Base-by-base conservation (phyloP, 2,113 vertebrate genomes). In the Ciconia boyciana region DNA sequence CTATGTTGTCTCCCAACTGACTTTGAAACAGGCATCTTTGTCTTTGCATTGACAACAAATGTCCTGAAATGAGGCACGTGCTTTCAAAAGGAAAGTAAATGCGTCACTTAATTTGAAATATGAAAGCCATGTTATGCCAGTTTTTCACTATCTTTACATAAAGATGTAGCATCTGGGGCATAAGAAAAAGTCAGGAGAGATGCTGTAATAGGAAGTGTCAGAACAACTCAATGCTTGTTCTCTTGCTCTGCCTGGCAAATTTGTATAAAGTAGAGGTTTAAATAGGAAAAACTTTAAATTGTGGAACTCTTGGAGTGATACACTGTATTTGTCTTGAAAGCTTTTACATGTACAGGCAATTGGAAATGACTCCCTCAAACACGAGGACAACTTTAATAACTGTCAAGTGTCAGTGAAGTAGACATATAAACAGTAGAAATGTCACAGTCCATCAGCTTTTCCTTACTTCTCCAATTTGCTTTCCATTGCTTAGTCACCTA, bases 361-460 rank as follows among this genome's bases (percentile, higher is more conserved):
- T 95, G 72, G 65, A 97, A 97, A 94, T 93, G n/a, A 93, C 88
- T 96, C 66, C 44, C 43, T 97, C 94, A 90, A 97, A 96, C 64
- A 94, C 12, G 21, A 93, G 69, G 58, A 90, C 93, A 92, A 80
- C 83, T 96, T 96, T 88, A 96, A 89, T 81, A 94, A 93, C 43
- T 95, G 71, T 93, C 83, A 96, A 87, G 58, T 96, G 76, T 95
- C 89, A 84, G 52, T 78, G 91, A 80, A 93, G 57, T 52, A 97
- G 80, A 90, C 78, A 87, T 13, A 28, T 83, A 94, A 89, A 95
- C 79, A 96, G 88, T 94, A 93, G 69, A 87, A 96, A 91, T 97
- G 87, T 92, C 84, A 93, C 49, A 85, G 83, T 95, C 83, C 95
- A 96, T 94, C 82, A 96, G 79, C 43, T 92, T 93, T 90, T 86